Percentiles rank a stretch among this genome's conserved stretches.
Evolutionary conservation across 2,113 vertebrate genomes (phyloP).

Genomic region (Boleophthalmus pectinirostris): DNA sequence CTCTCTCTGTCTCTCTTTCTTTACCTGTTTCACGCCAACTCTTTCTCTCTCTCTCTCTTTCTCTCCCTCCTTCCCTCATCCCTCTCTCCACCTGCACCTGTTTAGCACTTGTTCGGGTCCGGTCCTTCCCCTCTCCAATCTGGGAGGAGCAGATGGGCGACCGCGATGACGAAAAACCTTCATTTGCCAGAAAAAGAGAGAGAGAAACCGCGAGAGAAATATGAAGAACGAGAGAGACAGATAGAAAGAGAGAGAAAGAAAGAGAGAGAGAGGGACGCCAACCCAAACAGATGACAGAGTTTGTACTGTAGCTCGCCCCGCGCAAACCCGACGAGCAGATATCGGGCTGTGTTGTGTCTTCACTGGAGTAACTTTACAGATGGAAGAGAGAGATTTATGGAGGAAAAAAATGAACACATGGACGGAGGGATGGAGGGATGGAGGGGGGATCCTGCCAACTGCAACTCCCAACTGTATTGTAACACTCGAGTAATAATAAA

Average conservation of each 20-base stretch:
- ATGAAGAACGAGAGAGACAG: too few species aligned
- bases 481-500: neutral
- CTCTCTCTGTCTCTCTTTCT: neutral
- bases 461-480: neutral
- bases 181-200: constrained; percentile 9
- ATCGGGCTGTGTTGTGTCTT: neutral
- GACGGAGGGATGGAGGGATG: neutral
- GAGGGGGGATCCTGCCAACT: neutral
- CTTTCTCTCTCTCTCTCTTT: neutral
- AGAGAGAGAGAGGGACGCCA: constrained; percentile 7
- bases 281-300: constrained; percentile 12
- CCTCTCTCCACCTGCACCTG: neutral
- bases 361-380: neutral
- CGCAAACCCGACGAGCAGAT: neutral
- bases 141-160: constrained; percentile 26
- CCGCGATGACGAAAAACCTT: constrained; percentile 43
- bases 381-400: neutral
- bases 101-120: neutral
- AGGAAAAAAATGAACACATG: neutral
- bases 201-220: constrained; percentile 4
- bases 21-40: neutral
- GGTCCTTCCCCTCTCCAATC: constrained; percentile 1
- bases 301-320: constrained; percentile 1
- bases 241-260: too few species aligned
- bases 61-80: neutral